phyloP scores from a whole-genome alignment of 1,140 invertebrate genomes.

The Rhopalosiphum padi region DNA sequence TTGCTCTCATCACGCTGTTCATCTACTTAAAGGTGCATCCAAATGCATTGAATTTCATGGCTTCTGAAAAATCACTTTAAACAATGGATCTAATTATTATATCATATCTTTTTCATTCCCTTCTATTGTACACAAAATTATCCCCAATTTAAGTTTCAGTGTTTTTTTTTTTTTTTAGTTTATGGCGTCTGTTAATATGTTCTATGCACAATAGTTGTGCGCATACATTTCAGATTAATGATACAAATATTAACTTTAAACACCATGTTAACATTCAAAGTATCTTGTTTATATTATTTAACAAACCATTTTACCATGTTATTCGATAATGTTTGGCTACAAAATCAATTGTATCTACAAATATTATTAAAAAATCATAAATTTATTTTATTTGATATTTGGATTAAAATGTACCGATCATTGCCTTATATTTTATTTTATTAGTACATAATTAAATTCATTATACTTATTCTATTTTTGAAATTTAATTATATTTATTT shows the following conservation, averaged over 20 bases:
- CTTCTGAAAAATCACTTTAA: slow-evolving; percentile 62
- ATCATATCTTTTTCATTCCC: neutral
- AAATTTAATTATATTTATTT: neutral
- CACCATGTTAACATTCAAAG: neutral
- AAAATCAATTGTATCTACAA: neutral
- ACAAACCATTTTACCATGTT: neutral
- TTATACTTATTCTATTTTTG: slow-evolving; percentile 36
- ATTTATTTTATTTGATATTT: slow-evolving; percentile 2
- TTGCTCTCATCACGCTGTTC: slow-evolving; percentile 76
- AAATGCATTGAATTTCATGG: slow-evolving; percentile 71
- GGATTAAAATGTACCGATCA: neutral
- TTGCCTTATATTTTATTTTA: slow-evolving; percentile 16
- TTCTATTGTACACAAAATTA: neutral
- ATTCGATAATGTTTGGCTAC: neutral
- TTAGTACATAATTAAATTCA: neutral
- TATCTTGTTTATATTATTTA: neutral
- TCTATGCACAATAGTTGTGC: neutral
- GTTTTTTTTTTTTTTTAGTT: slow-evolving; percentile 7
- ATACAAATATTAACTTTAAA: neutral
- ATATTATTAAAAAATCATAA: neutral
- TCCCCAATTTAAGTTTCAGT: neutral
- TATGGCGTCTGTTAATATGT: neutral
- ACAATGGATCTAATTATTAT: slow-evolving; percentile 4
- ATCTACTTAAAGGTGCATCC: slow-evolving; percentile 72
- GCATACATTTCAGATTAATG: neutral